Percentiles rank a stretch among this genome's conserved stretches.
Evolutionary conservation across 2,888 invertebrate species (phyloP).

Genomic region (Parnassius orleans): DNA sequence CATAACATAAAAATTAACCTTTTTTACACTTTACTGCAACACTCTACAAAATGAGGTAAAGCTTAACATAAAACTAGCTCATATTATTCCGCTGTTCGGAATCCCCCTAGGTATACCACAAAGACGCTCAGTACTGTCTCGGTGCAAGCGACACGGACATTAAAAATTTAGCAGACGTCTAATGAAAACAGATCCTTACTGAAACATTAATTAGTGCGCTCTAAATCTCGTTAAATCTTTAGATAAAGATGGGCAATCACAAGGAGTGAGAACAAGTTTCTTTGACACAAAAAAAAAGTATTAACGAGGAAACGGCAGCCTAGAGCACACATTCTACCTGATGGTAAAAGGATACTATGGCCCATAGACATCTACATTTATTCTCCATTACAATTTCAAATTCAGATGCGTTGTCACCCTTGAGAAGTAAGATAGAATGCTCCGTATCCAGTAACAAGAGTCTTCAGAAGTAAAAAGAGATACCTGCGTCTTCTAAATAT

Average conservation of each 20-base stretch:
- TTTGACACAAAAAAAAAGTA: background rate
- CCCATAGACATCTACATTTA: no score
- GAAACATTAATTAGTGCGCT: slow-evolving; percentile 42
- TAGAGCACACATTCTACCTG: background rate
- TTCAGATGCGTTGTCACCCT: no score
- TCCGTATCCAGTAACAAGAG: no score
- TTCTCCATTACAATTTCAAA: no score
- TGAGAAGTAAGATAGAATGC: no score
- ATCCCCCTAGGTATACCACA: slow-evolving; percentile 5
- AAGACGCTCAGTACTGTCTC: slow-evolving; percentile 11
- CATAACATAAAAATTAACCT: no score
- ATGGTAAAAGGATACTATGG: no score
- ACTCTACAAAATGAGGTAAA: background rate
- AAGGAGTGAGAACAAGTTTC: background rate
- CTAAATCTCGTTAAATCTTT: slow-evolving; percentile 3
- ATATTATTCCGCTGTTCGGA: background rate
- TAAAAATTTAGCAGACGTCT: slow-evolving; percentile 49
- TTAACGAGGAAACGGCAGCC: background rate
- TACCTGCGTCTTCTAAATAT: no score
- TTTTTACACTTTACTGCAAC: no score
- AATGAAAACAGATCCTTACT: slow-evolving; percentile 44
- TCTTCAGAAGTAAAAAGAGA: no score
- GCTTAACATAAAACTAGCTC: background rate
- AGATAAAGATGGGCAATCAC: background rate
- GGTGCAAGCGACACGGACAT: slow-evolving; percentile 33